Base-by-base conservation (phyloP, 2,888 invertebrate genomes). In the Chrysolina americana region DNA sequence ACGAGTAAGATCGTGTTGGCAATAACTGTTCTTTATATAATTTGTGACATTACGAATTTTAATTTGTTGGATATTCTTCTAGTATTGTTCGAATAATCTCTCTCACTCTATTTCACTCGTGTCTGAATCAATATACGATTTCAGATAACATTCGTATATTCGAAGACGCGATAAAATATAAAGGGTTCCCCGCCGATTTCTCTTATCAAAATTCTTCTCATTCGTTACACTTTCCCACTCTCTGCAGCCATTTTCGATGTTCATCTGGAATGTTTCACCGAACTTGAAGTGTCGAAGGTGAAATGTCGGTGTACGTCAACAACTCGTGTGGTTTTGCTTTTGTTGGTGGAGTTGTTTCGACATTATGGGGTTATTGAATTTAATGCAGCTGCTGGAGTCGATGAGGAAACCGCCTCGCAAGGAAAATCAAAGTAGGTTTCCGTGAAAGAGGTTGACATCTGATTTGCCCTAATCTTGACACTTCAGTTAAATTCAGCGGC, bases 271-370 rank as follows among this genome's bases (percentile, higher is more conserved):
- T 59, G 19, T 62, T 59, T 15, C 23, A 36, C n/a, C 23, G n/a
- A 59, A 59, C 9, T 8, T 10, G 36, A 59, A n/a, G 36, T 59
- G 56, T 23, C 21, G 11, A 23, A 56, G 23, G 19, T 56, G 56
- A 56, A 56, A 19, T 41, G 64, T 68, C 53, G 72, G 64, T 41
- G 59, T 63, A 53, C 44, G 47, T 69, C 66, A 70, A 68, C 68
- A 73, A 74, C 68, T 65, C 70, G 73, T 74, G 68, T 59, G 70
- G 65, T 77, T 73, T 74, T 70, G 66, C 64, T 73, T 74, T 71
- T 70, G 75, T 73, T 75, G 70, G 73, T 63, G 73, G 73, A 73
- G 71, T 71, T 74, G 70, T 75, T 77, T 74, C 71, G 72, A 72
- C 76, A 70, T 74, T 62, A 74, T 66, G 48, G 63, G 71, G 70